Evolutionary conservation across 2,888 invertebrate species (phyloP).

Genomic region (Quadroppia sp.): DNA sequence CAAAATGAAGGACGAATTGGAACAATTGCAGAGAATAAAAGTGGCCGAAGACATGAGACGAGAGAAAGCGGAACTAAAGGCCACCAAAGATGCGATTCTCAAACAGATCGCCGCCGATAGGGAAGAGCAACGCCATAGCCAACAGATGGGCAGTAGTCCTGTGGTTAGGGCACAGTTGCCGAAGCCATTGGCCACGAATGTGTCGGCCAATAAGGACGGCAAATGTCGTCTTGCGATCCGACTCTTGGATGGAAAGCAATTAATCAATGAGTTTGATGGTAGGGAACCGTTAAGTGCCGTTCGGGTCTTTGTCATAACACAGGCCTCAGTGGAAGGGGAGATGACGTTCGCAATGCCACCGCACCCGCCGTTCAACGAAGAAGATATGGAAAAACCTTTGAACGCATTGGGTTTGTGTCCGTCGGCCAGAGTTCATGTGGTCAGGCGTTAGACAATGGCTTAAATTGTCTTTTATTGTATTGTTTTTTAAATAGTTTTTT

Average conservation of each 20-base stretch:
- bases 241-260: conserved; percentile 33
- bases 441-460: conserved; percentile 31
- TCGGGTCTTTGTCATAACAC: conserved; percentile 36
- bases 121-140: conserved; percentile 25
- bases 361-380: conserved; percentile 34
- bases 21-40: conserved; percentile 24
- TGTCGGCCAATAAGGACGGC: conserved; percentile 30
- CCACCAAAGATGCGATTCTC: conserved; percentile 34
- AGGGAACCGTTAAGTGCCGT: conserved; percentile 38
- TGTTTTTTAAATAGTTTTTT: neutral
- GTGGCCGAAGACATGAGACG: conserved; percentile 30
- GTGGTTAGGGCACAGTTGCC: neutral
- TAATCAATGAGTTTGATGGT: conserved; percentile 37
- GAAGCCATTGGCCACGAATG: neutral
- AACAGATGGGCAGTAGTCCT: neutral
- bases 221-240: conserved; percentile 40
- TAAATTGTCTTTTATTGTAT: neutral
- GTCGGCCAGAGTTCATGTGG: conserved; percentile 38
- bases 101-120: conserved; percentile 33
- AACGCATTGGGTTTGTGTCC: conserved; percentile 36
- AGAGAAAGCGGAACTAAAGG: conserved; percentile 38
- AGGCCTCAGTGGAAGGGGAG: conserved; percentile 16
- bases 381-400: conserved; percentile 37
- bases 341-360: conserved; percentile 40
- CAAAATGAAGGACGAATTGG: conserved; percentile 38